These are phyloP conservation scores for Sinodicranocentrus sp. DNA, from an alignment of 2,888 invertebrate species.

Conservation along the genomic window DNA sequence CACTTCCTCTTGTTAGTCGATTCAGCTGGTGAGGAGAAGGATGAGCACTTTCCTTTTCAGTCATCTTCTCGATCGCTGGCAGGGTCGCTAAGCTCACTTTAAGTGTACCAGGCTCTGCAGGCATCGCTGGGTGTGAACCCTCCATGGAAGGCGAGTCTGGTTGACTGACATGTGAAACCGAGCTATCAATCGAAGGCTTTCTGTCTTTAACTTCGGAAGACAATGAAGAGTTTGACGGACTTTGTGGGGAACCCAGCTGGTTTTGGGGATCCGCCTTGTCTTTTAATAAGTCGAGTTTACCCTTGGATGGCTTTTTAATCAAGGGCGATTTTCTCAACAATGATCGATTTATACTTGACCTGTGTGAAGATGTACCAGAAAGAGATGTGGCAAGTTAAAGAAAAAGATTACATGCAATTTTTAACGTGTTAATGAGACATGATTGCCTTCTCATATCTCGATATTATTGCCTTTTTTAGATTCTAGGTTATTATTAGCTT, in stretches of 20 bases:
- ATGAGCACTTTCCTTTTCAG: constrained; percentile 95
- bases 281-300: constrained; percentile 74
- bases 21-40: constrained; percentile 80
- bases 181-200: constrained; percentile 76
- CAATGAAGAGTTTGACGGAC: not conserved
- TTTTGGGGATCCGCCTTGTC: constrained; percentile 55
- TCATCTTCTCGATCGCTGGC: constrained; percentile 91
- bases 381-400: constrained; percentile 83
- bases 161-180: constrained; percentile 57
- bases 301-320: constrained; percentile 74
- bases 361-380: constrained; percentile 98
- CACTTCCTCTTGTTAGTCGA: constrained; percentile 76
- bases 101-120: constrained; percentile 85
- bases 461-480: constrained; percentile 1
- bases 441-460: constrained; percentile 18
- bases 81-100: constrained; percentile 75
- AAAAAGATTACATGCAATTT: not conserved
- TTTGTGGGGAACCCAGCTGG: not conserved
- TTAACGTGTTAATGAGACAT: constrained; percentile 30
- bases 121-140: constrained; percentile 89
- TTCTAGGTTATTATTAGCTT: constrained; percentile 4
- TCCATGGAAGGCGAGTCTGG: constrained; percentile 82
- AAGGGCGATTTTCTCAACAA: constrained; percentile 78
- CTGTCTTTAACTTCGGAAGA: constrained; percentile 60
- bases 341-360: constrained; percentile 93